Evolutionary conservation across 2,113 vertebrate genomes (phyloP).

Genomic region (Salvelinus sp.): DNA sequence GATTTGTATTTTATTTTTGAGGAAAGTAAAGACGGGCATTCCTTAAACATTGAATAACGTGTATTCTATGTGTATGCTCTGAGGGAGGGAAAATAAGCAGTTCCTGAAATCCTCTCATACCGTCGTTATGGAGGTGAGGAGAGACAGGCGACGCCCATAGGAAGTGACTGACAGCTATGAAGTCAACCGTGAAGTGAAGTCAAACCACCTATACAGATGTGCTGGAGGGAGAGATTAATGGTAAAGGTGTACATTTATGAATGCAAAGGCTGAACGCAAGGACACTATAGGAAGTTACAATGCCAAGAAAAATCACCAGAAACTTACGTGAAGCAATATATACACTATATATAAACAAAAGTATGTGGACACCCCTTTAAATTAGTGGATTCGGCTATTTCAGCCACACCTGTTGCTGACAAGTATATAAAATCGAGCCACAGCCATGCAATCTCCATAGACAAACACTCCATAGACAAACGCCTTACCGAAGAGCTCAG

Average conservation of each 20-base stretch:
- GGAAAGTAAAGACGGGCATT: no score
- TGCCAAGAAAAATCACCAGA: neutral
- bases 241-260: neutral
- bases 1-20: no score
- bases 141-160: neutral
- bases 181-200: neutral
- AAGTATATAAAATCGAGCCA: no score
- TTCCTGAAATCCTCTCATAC: conserved; percentile 38
- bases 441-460: no score
- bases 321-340: neutral
- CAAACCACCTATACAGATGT: neutral
- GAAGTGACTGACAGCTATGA: conserved; percentile 19
- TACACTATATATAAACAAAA: neutral
- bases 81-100: neutral
- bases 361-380: no score
- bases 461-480: no score
- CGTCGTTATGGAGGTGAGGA: neutral
- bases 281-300: neutral
- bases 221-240: neutral
- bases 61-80: neutral
- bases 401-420: no score
- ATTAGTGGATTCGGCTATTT: no score
- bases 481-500: no score
- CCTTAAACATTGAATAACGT: no score
- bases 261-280: neutral